These are phyloP conservation scores for Manacus vitellinus DNA, from an alignment of 2,113 vertebrate species.

Conservation along the genomic window DNA sequence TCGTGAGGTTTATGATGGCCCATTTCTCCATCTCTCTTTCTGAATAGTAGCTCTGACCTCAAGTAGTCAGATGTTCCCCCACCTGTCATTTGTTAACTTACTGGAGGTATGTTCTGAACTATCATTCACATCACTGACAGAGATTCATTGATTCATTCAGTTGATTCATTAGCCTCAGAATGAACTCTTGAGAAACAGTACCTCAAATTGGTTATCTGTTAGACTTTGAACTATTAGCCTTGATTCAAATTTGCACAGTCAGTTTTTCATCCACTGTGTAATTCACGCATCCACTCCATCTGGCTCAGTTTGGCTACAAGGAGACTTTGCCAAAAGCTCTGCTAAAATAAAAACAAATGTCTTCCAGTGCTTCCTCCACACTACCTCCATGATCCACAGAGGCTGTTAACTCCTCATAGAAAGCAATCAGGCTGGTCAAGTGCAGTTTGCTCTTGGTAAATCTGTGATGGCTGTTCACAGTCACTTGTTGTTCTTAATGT, in stretches of 20 bases:
- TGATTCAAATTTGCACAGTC: background rate
- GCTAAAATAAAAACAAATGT: background rate
- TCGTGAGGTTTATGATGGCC: background rate
- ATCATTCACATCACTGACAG: background rate
- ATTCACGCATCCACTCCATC: background rate
- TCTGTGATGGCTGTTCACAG: background rate
- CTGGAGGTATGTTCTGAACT: background rate
- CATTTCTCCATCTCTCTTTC: background rate
- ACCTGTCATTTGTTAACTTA: background rate
- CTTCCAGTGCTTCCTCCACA: background rate
- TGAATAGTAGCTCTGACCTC: background rate
- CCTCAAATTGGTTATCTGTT: rapidly evolving
- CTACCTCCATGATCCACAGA: background rate
- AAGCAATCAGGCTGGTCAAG: background rate
- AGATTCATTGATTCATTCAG: background rate
- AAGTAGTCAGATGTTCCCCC: background rate
- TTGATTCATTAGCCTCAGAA: background rate
- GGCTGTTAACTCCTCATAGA: background rate
- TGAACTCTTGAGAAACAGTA: background rate
- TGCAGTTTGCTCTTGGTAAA: background rate
- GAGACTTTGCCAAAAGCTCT: background rate
- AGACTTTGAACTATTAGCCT: background rate
- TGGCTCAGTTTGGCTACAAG: background rate
- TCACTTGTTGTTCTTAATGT: background rate
- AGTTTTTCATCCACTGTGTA: background rate